Base-by-base conservation (phyloP, 92 coral and sea anemone species). In the Heliopora coerulea region DNA sequence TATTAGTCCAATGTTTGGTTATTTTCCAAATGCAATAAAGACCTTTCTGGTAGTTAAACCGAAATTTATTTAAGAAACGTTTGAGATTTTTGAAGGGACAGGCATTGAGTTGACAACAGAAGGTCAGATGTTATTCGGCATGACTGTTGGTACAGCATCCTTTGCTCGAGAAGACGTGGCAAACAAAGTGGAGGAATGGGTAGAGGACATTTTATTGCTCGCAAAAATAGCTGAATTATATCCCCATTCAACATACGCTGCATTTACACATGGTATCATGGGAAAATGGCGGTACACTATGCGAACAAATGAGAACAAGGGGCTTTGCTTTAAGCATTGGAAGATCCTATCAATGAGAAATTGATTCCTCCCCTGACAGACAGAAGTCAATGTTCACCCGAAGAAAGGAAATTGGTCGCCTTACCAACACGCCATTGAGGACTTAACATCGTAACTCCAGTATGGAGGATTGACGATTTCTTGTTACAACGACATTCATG, bases 61-160 rank as follows among this genome's bases (percentile, higher is more conserved):
- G n/a, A n/a, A n/a, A n/a, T n/a, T n/a, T n/a, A n/a, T n/a, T n/a
- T n/a, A n/a, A n/a, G n/a, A n/a, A n/a, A n/a, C n/a, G n/a, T n/a
- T n/a, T n/a, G n/a, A n/a, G n/a, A n/a, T n/a, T n/a, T 68, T 68
- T 44, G 21, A 68, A 68, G 74, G 49, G 19, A 68, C 74, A 23
- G 34, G 41, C 3, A 68, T 68, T 19, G 27, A 30, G 19, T 41
- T 68, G 34, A 68, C 74, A 13, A 23, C 25, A 3, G 42, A 6
- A 23, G 61, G 61, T 56, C 33, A 56, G 42, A 44, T 8, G 10
- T 24, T 65, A 11, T 30, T 65, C 10, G 73, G 56, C 8, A 23
- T 56, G n/a, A 35, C 73, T 8, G 19, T 37, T 65, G 73, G 73
- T 65, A 65, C 57, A 26, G 1, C 57, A 7, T 8, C 11, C 28